phyloP scores from a whole-genome alignment of 2,888 invertebrate genomes.

The Buathra laborator region DNA sequence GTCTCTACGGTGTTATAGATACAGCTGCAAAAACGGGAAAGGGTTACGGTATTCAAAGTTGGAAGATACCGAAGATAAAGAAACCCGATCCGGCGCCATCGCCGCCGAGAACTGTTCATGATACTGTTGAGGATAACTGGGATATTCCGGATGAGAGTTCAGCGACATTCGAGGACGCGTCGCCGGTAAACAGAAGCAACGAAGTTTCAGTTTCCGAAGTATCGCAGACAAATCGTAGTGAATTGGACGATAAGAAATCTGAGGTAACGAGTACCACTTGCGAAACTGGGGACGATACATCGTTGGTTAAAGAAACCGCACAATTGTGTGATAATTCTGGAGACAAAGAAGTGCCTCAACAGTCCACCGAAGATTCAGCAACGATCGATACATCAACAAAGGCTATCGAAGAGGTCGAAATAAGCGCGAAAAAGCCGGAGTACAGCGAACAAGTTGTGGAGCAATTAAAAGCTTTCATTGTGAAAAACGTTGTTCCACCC shows the following conservation, averaged over 20 bases:
- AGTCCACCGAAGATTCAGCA: slow-evolving; percentile 74
- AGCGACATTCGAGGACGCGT: slow-evolving; percentile 27
- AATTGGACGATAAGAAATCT: slow-evolving; percentile 68
- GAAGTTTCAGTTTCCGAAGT: background rate
- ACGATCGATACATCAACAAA: background rate
- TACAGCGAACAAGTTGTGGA: slow-evolving; percentile 31
- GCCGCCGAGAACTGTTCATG: slow-evolving; percentile 69
- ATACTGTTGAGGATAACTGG: slow-evolving; percentile 66
- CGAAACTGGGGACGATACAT: slow-evolving; percentile 75
- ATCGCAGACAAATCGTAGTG: slow-evolving; percentile 40
- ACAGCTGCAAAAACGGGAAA: slow-evolving; percentile 84
- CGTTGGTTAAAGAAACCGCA: slow-evolving; percentile 56
- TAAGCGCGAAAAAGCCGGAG: slow-evolving; percentile 53
- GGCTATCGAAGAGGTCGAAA: slow-evolving; percentile 9
- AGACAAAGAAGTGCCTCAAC: slow-evolving; percentile 80
- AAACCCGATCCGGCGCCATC: slow-evolving; percentile 76
- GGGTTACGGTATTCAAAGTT: slow-evolving; percentile 86
- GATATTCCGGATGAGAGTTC: slow-evolving; percentile 59
- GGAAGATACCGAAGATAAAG: slow-evolving; percentile 87
- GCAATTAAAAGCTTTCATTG: too few species aligned
- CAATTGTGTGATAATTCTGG: slow-evolving; percentile 76
- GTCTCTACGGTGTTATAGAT: slow-evolving; percentile 85
- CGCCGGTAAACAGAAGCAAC: slow-evolving; percentile 1
- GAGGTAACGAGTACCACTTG: slow-evolving; percentile 78
- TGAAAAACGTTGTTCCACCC: too few species aligned